A percentile compares a stretch with the other conserved stretches of the same genome.
Conservation (phyloP, 2,888 invertebrate genomes). For the Pseudococcus jackbeardsleyi region DNA sequence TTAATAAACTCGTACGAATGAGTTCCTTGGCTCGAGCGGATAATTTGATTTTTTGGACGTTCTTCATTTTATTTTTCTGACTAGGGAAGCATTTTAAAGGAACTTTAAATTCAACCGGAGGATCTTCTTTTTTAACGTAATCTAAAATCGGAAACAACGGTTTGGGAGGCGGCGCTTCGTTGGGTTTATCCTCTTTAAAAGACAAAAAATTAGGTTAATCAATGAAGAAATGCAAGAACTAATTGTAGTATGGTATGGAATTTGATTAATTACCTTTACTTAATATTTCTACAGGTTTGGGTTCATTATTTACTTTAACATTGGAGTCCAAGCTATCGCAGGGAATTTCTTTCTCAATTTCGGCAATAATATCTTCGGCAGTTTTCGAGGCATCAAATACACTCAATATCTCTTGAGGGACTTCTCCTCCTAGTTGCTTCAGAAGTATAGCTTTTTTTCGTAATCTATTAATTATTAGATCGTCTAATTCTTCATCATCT, state of each 20-base stretch:
- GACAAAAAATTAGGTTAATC: neutral
- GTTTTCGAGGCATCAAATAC: conserved; percentile 61
- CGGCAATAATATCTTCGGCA: conserved; percentile 55
- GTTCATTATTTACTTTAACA: neutral
- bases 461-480: conserved; percentile 73
- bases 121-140: conserved; percentile 13
- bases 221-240: neutral
- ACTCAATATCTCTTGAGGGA: conserved; percentile 59
- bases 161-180: neutral
- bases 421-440: conserved; percentile 70
- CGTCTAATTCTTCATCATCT: conserved; percentile 71
- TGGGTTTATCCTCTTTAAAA: neutral
- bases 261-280: neutral
- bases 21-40: conserved; percentile 67
- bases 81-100: conserved; percentile 66
- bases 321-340: neutral
- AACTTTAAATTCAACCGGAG: neutral
- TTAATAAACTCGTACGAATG: conserved; percentile 67
- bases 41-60: conserved; percentile 66
- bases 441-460: conserved; percentile 73
- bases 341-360: conserved; percentile 57
- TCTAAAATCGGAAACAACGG: conserved; percentile 54
- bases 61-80: conserved; percentile 67
- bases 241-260: neutral
- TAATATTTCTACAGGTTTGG: neutral